A percentile compares a stretch with the other conserved stretches of the same genome.
Conservation (phyloP, 2,113 vertebrate genomes). For the Ia io region DNA sequence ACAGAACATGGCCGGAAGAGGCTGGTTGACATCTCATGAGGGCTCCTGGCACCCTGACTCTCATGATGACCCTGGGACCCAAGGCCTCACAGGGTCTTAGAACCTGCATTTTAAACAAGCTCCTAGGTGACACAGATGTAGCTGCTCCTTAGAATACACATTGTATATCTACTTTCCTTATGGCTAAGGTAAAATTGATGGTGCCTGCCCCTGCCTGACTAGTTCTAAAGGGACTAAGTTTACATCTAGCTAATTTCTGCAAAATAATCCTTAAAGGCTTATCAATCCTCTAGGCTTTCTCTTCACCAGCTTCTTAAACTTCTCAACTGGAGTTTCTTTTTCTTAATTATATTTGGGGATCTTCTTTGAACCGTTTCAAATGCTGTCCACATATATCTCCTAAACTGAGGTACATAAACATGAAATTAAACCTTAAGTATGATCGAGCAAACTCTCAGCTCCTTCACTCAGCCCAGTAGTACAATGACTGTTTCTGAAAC, state of each 20-base stretch:
- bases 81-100: neutral
- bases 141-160: neutral
- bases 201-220: neutral
- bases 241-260: neutral
- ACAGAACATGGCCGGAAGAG: accelerated
- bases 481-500: neutral
- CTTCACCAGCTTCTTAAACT: neutral
- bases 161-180: neutral
- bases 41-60: neutral
- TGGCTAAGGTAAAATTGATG: neutral
- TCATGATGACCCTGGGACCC: neutral
- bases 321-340: neutral
- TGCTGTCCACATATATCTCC: neutral
- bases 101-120: neutral
- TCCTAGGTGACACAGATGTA: neutral
- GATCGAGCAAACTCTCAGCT: neutral
- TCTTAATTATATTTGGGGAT: neutral
- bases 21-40: neutral
- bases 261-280: neutral
- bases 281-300: neutral
- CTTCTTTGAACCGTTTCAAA: neutral
- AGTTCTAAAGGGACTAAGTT: neutral
- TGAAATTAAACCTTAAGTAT: neutral
- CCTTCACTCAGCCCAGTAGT: neutral
- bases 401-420: neutral